These are phyloP conservation scores for Gymnobelideus leadbeateri DNA, from an alignment of 2,113 vertebrate species.

Conservation along the genomic window DNA sequence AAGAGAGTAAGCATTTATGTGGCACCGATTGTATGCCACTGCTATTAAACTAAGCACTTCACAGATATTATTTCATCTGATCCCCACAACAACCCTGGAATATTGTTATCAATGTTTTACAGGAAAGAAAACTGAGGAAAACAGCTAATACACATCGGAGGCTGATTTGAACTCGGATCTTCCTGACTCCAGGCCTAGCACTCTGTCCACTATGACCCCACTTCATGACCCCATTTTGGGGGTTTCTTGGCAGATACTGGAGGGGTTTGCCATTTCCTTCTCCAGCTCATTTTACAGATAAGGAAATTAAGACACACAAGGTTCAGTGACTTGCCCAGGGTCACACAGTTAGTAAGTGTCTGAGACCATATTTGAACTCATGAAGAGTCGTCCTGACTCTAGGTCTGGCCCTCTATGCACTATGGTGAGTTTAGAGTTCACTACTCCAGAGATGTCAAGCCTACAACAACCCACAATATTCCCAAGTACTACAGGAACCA, in stretches of 20 bases:
- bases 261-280: neutral
- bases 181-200: neutral
- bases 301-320: neutral
- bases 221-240: no score
- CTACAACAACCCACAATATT: neutral
- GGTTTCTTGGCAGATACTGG: neutral
- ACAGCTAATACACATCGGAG: no score
- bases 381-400: neutral
- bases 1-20: neutral
- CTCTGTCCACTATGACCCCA: neutral
- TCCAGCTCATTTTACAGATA: neutral
- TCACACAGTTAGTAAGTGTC: neutral
- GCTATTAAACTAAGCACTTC: neutral
- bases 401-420: neutral
- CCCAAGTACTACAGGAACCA: neutral
- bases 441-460: neutral
- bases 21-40: neutral
- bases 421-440: neutral
- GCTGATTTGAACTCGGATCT: no score
- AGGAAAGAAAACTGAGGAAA: neutral
- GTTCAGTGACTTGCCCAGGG: neutral
- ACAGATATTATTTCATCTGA: neutral
- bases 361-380: neutral
- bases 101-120: neutral
- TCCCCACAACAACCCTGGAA: neutral